phyloP scores from a whole-genome alignment of 2,113 vertebrate species.

The Dipodomys spectabilis region DNA sequence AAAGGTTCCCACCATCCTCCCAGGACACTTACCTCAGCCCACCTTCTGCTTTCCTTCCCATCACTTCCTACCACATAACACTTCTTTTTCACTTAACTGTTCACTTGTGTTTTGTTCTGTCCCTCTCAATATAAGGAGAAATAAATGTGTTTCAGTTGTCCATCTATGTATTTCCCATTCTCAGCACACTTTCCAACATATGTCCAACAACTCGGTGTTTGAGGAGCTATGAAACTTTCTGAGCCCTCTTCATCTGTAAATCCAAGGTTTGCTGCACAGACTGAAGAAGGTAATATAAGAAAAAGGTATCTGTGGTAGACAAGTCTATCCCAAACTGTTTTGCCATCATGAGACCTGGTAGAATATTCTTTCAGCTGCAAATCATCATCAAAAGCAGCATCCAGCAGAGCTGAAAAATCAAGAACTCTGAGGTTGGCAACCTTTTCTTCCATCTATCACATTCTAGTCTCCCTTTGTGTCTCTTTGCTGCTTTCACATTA shows the following conservation, averaged over 20 bases:
- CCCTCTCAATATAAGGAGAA: background rate
- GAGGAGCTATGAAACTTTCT: background rate
- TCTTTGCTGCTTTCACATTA: background rate
- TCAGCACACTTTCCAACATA: background rate
- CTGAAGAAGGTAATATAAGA: background rate
- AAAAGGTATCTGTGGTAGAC: background rate
- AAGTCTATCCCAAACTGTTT: background rate
- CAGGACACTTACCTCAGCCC: background rate
- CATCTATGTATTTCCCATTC: background rate
- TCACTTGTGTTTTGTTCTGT: constrained; percentile 19
- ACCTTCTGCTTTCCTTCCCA: background rate
- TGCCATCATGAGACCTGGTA: background rate
- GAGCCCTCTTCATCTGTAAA: background rate
- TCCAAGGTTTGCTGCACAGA: background rate
- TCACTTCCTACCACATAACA: background rate
- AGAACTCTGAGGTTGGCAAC: background rate
- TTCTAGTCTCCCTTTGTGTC: background rate
- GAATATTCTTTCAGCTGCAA: background rate
- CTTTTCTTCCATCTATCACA: background rate
- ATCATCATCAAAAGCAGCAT: background rate
- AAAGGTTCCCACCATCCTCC: background rate
- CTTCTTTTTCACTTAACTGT: background rate
- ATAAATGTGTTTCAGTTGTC: background rate
- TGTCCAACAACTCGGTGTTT: background rate
- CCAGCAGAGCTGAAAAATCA: background rate